A percentile compares a stretch with the other conserved stretches of the same genome.
Conservation (phyloP, 23 tunicate species). For the Diplosoma virens region DNA sequence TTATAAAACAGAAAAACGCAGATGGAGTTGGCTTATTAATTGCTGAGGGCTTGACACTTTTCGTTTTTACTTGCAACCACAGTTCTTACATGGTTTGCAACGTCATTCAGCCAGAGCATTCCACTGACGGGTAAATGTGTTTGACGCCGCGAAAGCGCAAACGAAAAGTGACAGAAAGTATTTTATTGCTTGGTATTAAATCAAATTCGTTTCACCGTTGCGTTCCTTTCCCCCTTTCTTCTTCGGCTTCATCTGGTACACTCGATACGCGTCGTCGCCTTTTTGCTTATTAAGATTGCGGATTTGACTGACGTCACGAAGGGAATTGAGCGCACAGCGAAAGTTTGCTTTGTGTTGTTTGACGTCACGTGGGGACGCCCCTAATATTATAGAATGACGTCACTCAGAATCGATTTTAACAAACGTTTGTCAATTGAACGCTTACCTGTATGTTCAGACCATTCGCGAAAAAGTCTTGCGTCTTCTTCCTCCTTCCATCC, state of each 20-base stretch:
- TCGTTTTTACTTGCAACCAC: too few relatives aligned
- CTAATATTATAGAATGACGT: neutral
- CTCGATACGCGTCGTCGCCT: constrained; percentile 92
- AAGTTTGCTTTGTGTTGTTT: constrained; percentile 93
- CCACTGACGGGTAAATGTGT: too few relatives aligned
- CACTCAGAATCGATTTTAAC: neutral
- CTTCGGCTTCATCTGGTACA: constrained; percentile 59
- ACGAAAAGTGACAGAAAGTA: too few relatives aligned
- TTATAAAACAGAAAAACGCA: too few relatives aligned
- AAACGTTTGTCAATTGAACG: neutral
- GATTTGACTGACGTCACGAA: constrained; percentile 56
- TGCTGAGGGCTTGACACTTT: too few relatives aligned
- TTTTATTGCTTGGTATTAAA: too few relatives aligned
- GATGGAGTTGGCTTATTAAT: too few relatives aligned
- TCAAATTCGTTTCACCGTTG: too few relatives aligned
- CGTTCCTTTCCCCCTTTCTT: neutral
- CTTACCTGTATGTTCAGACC: constrained; percentile 93
- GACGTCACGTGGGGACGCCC: constrained; percentile 63
- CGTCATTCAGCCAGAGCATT: too few relatives aligned
- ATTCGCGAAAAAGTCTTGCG: constrained; percentile 75
- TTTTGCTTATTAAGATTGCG: constrained; percentile 46
- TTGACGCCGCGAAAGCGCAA: too few relatives aligned
- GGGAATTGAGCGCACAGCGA: constrained; percentile 87
- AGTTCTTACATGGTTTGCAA: too few relatives aligned
- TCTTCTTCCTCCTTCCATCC: constrained; percentile 89